A percentile compares a stretch with the other conserved stretches of the same genome.
phyloP scores from a whole-genome alignment of 2,113 vertebrate genomes.

The Elaphurus davidianus region DNA sequence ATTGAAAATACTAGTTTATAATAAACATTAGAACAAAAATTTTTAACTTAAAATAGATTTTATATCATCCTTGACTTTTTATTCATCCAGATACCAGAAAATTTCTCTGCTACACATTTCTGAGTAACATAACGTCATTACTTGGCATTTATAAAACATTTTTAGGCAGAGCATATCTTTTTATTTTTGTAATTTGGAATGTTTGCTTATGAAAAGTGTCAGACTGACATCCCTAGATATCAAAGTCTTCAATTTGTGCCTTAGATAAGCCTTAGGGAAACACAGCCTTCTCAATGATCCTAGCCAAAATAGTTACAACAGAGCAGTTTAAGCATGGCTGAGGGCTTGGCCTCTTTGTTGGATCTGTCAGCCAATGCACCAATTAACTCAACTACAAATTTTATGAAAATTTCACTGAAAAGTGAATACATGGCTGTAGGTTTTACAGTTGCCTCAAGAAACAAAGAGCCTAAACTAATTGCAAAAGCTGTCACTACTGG shows the following conservation, averaged over 20 bases:
- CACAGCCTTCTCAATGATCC: slow-evolving; percentile 21
- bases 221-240: slow-evolving; percentile 45
- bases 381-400: slow-evolving; percentile 69
- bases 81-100: not conserved
- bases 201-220: slow-evolving; percentile 57
- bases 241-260: slow-evolving; percentile 44
- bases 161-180: not conserved
- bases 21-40: not conserved
- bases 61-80: not conserved
- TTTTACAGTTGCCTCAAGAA: slow-evolving; percentile 64
- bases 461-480: slow-evolving; percentile 63
- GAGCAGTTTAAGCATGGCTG: slow-evolving; percentile 50
- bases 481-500: slow-evolving; percentile 59
- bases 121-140: not conserved
- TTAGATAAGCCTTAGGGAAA: slow-evolving; percentile 41
- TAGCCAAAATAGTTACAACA: not conserved
- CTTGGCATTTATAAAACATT: slow-evolving; percentile 42
- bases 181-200: not conserved
- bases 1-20: not conserved
- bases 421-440: slow-evolving; percentile 32
- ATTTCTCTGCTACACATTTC: not conserved
- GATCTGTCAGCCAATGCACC: slow-evolving; percentile 64
- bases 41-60: not conserved
- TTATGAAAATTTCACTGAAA: slow-evolving; percentile 50
- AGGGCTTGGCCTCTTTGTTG: slow-evolving; percentile 56